These are phyloP conservation scores for Felis chaus DNA, from an alignment of 2,113 vertebrate genomes.

Conservation along the genomic window DNA sequence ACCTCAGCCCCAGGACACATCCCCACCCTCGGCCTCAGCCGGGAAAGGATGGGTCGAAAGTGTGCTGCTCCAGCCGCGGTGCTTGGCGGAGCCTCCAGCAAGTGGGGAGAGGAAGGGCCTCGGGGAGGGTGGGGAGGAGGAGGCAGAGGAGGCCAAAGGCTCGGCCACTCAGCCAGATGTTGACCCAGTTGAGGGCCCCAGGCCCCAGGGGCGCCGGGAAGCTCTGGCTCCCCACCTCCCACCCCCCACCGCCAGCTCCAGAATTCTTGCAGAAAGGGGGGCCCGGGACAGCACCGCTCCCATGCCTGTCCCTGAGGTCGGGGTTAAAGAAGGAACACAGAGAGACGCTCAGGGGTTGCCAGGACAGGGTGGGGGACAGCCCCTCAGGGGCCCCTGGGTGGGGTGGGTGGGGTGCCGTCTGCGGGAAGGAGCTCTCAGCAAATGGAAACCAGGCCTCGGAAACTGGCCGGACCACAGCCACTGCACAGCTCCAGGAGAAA, in stretches of 20 bases:
- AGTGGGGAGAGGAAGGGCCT: constrained; percentile 67
- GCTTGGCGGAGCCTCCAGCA: constrained; percentile 66
- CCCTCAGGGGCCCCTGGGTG: constrained; percentile 68
- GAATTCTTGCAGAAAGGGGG: background rate
- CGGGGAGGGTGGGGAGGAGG: constrained; percentile 55
- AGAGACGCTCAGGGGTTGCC: constrained; percentile 18
- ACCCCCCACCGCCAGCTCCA: background rate
- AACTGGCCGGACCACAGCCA: background rate
- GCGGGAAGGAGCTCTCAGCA: constrained; percentile 61
- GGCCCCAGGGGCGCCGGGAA: constrained; percentile 18
- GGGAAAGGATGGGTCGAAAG: constrained; percentile 57
- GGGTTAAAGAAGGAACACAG: background rate
- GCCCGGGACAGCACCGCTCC: background rate
- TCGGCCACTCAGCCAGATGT: constrained; percentile 71
- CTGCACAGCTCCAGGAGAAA: constrained; percentile 1
- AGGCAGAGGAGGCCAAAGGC: constrained; percentile 48
- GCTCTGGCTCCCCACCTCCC: background rate
- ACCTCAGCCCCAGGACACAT: constrained; percentile 59
- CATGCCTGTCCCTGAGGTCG: background rate
- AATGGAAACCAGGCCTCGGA: constrained; percentile 67
- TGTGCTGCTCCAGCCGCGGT: background rate
- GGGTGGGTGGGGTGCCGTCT: constrained; percentile 73
- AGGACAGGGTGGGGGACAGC: constrained; percentile 61
- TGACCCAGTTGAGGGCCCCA: constrained; percentile 64
- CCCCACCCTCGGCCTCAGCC: background rate